Conservation (phyloP, 2,888 invertebrate genomes). For the Pollenia labialis region DNA sequence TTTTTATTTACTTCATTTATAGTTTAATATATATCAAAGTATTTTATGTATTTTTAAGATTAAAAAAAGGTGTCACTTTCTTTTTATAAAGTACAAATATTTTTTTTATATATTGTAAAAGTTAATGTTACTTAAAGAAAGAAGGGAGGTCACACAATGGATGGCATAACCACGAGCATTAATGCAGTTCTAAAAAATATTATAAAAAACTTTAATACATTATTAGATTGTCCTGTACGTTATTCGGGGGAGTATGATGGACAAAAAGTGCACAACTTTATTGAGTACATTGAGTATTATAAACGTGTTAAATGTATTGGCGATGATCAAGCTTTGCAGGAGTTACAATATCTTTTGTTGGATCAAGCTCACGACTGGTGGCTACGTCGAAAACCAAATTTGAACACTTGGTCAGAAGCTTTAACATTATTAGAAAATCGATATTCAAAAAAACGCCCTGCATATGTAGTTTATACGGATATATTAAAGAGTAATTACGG, state of each 20-base stretch:
- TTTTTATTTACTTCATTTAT: too few species aligned
- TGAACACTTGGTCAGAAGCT: constrained; percentile 62
- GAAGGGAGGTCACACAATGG: constrained; percentile 13
- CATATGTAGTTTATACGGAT: constrained; percentile 55
- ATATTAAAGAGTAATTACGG: constrained; percentile 46
- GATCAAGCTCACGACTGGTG: constrained; percentile 65
- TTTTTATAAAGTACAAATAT: too few species aligned
- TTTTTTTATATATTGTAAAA: too few species aligned
- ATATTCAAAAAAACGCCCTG: constrained; percentile 48
- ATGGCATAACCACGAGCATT: constrained; percentile 47
- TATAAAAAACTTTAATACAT: constrained; percentile 60
- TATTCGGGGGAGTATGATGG: constrained; percentile 65
- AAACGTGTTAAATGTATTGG: constrained; percentile 65
- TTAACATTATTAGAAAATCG: constrained; percentile 58
- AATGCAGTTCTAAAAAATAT: constrained; percentile 56
- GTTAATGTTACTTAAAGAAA: too few species aligned
- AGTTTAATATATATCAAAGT: too few species aligned
- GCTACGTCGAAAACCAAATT: constrained; percentile 37
- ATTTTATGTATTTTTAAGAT: too few species aligned
- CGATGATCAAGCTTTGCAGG: constrained; percentile 67
- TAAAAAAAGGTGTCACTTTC: too few species aligned
- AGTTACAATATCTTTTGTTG: constrained; percentile 59
- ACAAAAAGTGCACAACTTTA: constrained; percentile 63
- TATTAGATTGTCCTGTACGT: constrained; percentile 68
- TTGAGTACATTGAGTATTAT: constrained; percentile 68